Conservation (phyloP, 2,797 vertebrate genomes). For the Xenops minutus region DNA sequence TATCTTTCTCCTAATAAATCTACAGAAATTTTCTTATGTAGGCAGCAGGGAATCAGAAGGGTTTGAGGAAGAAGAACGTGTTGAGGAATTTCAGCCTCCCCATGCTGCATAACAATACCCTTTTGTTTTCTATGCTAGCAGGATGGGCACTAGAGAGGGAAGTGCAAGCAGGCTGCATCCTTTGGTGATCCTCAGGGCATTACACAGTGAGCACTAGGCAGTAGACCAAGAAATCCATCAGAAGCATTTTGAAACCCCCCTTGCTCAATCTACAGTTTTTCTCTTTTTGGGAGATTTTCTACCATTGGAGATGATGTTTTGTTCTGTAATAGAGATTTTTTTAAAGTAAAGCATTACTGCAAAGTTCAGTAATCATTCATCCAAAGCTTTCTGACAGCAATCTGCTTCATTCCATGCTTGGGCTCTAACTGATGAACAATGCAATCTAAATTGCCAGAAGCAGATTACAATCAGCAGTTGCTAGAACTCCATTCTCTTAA, state of each 20-base stretch:
- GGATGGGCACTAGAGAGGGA: neutral
- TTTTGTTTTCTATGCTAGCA: neutral
- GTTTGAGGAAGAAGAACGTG: neutral
- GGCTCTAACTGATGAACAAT: neutral
- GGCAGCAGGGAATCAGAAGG: neutral
- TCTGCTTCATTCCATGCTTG: neutral
- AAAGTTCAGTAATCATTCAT: neutral
- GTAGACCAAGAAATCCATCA: neutral
- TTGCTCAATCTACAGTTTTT: neutral
- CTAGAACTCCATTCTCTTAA: neutral
- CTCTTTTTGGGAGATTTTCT: neutral
- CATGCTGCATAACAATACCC: neutral
- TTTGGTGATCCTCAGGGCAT: neutral
- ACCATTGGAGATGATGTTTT: neutral
- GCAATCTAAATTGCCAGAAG: neutral
- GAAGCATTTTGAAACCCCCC: neutral
- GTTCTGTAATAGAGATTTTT: neutral
- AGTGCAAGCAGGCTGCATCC: neutral
- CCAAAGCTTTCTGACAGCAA: neutral
- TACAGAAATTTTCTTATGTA: neutral
- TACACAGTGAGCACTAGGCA: neutral
- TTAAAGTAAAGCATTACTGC: neutral
- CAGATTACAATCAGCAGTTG: neutral
- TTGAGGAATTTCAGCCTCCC: neutral
- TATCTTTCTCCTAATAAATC: neutral